Base-by-base conservation (phyloP, 1,140 invertebrate genomes). In the Melipona quadrifasciata region DNA sequence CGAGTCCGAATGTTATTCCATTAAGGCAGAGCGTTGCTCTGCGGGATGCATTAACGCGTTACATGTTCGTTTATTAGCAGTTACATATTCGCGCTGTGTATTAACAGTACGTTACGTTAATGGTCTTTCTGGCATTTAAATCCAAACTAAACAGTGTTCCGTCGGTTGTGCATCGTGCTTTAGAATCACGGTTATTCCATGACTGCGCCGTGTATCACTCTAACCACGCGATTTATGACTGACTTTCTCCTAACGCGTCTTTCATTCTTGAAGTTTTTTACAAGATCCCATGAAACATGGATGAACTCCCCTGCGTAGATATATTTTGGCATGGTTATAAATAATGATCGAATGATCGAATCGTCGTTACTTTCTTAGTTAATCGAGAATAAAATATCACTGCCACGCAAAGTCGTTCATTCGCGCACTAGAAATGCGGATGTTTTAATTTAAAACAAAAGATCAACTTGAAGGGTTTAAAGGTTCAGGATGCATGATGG, bases 201-300 rank as follows among this genome's bases (percentile, higher is more conserved):
- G 47, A 55, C 31, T 21, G 31, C 27, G 58, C 71, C 64, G 75
- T 75, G 27, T 51, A 55, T 82, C 71, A 74, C 55, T 74, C 71
- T 65, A 82, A 65, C 75, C 80, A 75, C 27, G 55, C 58, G 27
- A 82, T 82, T 82, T 75, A 82, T 75, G n/a, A 47, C 39, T 21
- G 47, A 82, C 47, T 82, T 67, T 55, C 71, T 21, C 75, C 55
- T 39, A 24, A 74, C 71, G 27, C 55, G 65, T 51, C 71, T 65
- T n/a, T 67, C 80, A 75, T 75, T 64, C 80, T 81, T 81, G 61
- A 47, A n/a, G 53, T 34, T 82, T 53, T 14, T 24, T 31, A 67
- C 17, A 10, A n/a, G 8, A 19, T 53, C 16, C 51, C 72, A 27
- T 19, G 12, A 27, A 53, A 27, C 21, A 57, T 8, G 2, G 21